A percentile compares a stretch with the other conserved stretches of the same genome.
phyloP scores from a whole-genome alignment of 2,888 invertebrate species.

The Morinoia aosen region DNA sequence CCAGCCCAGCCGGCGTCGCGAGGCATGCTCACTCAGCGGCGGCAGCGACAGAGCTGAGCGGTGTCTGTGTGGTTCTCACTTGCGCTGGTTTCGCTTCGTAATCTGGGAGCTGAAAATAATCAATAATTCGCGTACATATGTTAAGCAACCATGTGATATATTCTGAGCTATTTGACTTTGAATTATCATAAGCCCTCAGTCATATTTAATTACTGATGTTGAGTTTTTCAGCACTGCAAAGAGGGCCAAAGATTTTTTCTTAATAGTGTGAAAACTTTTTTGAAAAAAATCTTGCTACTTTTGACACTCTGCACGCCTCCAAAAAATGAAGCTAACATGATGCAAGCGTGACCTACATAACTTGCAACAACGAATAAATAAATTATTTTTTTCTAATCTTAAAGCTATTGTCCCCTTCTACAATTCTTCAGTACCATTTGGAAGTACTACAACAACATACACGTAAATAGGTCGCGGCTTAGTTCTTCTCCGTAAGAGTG shows the following conservation, averaged over 20 bases:
- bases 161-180: too few relatives aligned
- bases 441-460: not conserved
- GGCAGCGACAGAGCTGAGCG: too few relatives aligned
- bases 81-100: too few relatives aligned
- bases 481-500: not conserved
- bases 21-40: not conserved
- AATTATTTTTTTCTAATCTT: not conserved
- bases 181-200: too few relatives aligned
- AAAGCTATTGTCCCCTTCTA: not conserved
- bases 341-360: not conserved
- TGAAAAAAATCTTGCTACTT: too few relatives aligned
- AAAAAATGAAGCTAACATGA: not conserved
- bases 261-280: too few relatives aligned
- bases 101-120: too few relatives aligned
- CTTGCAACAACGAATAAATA: not conserved
- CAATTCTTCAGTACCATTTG: not conserved
- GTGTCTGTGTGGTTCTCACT: too few relatives aligned
- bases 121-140: not conserved
- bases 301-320: not conserved
- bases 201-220: too few relatives aligned
- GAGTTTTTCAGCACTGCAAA: too few relatives aligned
- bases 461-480: not conserved
- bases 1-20: not conserved
- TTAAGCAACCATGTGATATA: not conserved
- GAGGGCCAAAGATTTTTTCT: too few relatives aligned